Base-by-base conservation (phyloP, 1,140 invertebrate species). In the Achroia grisella region DNA sequence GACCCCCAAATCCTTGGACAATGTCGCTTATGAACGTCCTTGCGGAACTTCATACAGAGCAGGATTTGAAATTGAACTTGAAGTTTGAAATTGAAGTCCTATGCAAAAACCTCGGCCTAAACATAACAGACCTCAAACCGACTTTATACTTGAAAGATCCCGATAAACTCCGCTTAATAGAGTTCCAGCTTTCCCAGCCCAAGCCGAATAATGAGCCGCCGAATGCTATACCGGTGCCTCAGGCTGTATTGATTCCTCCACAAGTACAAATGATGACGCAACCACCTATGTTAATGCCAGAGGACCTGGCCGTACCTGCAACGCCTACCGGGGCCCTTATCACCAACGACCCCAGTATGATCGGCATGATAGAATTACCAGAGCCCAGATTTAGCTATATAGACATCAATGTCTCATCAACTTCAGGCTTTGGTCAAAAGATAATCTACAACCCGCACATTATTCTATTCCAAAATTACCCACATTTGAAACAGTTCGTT, bases 41-140 rank as follows among this genome's bases (percentile, higher is more conserved):
- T 8, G 96, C 95, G 1, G 98, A 99, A 87, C 87, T 99, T 10
- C 98, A 99, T 83, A 93, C 97, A 80, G 97, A 99, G 75, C 95
- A 92, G 2, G 96, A 98, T 78, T 88, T 98, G 29, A 98, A 98
- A 80, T 80, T 98, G 1, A 98, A 98, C 84, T 86, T 99, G 0
- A 98, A 98, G 84, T 99, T 99, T 87, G 98, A 99, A 89, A 98
- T 99, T 63, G 98, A 99, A 91, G 98, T 99, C 10, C 87, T 99
- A 1, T 99, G 95, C 84, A 99, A 99, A 87, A 97, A 96, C 65
- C 87, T 99, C 3, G 93, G 91, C 52, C 89, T 99, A 13, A 97
- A 99, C 67, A 92, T 99, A 33, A 86, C 90, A 11, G 92, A 95
- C 59, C 59, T 96, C 13, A 95, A 94, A 71, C 93, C 94, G 0